Evolutionary conservation across 2,888 invertebrate genomes (phyloP).

Genomic region (Chaetoderma sp.): DNA sequence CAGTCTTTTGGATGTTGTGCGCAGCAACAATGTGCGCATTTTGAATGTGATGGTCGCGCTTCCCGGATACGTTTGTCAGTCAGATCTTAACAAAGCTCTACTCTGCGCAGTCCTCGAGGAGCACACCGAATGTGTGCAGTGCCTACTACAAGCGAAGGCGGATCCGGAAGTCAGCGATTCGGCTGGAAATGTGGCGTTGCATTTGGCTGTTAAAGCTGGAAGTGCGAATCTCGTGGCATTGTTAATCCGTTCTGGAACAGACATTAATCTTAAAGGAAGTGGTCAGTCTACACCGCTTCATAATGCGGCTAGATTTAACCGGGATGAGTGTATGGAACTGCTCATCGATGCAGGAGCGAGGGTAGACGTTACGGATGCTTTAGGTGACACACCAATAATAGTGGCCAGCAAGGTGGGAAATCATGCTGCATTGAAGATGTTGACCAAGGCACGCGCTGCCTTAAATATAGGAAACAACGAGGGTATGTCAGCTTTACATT

Average conservation of each 20-base stretch:
- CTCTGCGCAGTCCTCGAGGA: slow-evolving; percentile 45
- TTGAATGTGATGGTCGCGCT: slow-evolving; percentile 45
- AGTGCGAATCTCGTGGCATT: slow-evolving; percentile 29
- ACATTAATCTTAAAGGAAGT: slow-evolving; percentile 33
- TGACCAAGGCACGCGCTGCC: slow-evolving; percentile 46
- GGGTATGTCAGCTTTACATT: slow-evolving; percentile 72
- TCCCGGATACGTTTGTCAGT: slow-evolving; percentile 41
- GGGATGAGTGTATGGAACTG: slow-evolving; percentile 41
- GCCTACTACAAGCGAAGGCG: slow-evolving; percentile 42
- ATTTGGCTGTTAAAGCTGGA: slow-evolving; percentile 42
- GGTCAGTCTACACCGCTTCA: slow-evolving; percentile 47
- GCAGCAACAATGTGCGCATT: slow-evolving; percentile 41
- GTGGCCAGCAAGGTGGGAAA: slow-evolving; percentile 41
- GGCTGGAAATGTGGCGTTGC: slow-evolving; percentile 42
- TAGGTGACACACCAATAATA: slow-evolving; percentile 57
- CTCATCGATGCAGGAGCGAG: slow-evolving; percentile 48
- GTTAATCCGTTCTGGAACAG: slow-evolving; percentile 35
- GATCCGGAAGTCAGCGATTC: slow-evolving; percentile 38
- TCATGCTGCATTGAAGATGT: slow-evolving; percentile 8
- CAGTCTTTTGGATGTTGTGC: slow-evolving; percentile 41
- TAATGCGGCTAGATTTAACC: slow-evolving; percentile 47
- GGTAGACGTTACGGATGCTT: slow-evolving; percentile 47
- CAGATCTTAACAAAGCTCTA: slow-evolving; percentile 44
- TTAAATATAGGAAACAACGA: slow-evolving; percentile 54
- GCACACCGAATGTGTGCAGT: slow-evolving; percentile 40